phyloP scores from a whole-genome alignment of 1,140 invertebrate genomes.

The Muscidifurax raptorellus region DNA sequence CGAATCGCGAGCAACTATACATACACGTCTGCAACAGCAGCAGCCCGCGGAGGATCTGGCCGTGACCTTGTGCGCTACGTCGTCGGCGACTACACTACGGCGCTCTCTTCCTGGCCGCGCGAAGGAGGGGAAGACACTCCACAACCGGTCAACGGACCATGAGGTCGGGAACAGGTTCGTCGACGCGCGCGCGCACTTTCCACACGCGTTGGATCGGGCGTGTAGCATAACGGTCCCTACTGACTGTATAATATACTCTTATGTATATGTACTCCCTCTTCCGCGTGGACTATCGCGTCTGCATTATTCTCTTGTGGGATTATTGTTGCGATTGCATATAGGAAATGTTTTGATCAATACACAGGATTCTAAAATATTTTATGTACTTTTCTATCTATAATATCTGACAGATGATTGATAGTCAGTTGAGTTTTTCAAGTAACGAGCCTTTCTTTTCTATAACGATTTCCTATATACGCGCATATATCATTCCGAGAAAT shows the following conservation, averaged over 20 bases:
- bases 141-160: conserved; percentile 38
- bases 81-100: not conserved
- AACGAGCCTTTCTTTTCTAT: too few relatives aligned
- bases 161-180: conserved; percentile 40
- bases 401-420: too few relatives aligned
- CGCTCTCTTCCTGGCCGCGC: not conserved
- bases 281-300: not conserved
- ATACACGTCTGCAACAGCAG: not conserved
- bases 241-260: not conserved
- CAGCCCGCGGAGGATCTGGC: not conserved
- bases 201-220: not conserved
- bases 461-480: too few relatives aligned
- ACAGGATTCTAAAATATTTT: too few relatives aligned
- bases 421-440: too few relatives aligned
- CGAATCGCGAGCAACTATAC: not conserved
- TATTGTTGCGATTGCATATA: not conserved
- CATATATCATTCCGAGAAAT: too few relatives aligned
- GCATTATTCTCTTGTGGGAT: not conserved
- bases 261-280: not conserved
- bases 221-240: conserved; percentile 33
- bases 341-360: too few relatives aligned
- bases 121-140: not conserved
- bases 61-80: not conserved
- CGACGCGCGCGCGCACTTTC: conserved; percentile 3
- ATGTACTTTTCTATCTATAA: too few relatives aligned